Conservation (phyloP, 1,140 invertebrate species). For the Cotesia chilonis region DNA sequence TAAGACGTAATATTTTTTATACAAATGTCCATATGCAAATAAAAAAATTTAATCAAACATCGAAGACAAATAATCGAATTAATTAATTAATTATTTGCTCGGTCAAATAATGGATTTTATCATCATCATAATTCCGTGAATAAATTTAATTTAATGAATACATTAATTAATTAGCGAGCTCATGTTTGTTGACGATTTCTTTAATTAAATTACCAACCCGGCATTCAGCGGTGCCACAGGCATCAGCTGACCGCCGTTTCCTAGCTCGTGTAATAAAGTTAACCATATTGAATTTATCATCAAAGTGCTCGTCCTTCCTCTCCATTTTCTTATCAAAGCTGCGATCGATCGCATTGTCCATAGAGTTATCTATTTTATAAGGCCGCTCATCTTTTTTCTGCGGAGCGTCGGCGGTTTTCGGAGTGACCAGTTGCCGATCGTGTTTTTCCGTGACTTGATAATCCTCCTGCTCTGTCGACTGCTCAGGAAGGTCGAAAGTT, state of each 20-base stretch:
- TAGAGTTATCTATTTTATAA: background rate
- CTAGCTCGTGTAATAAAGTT: slow-evolving; percentile 21
- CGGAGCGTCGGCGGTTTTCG: background rate
- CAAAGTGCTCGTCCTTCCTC: slow-evolving; percentile 8
- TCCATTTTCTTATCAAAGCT: slow-evolving; percentile 11
- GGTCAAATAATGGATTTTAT: too few relatives aligned
- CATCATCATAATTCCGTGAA: too few relatives aligned
- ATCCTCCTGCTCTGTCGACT: slow-evolving; percentile 2
- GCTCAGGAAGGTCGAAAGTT: background rate
- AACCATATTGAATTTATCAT: slow-evolving; percentile 5
- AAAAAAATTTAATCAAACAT: too few relatives aligned
- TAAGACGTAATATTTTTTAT: too few relatives aligned
- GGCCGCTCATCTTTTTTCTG: slow-evolving; percentile 10
- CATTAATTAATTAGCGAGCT: background rate
- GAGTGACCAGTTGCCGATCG: background rate
- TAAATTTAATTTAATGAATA: too few relatives aligned
- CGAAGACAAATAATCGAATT: too few relatives aligned
- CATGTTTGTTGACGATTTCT: background rate
- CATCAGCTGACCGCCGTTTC: slow-evolving; percentile 21
- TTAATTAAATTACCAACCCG: slow-evolving; percentile 14
- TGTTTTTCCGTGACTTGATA: background rate
- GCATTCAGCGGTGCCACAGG: slow-evolving; percentile 14
- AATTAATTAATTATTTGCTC: too few relatives aligned
- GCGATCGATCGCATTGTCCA: background rate
- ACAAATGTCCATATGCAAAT: too few relatives aligned